Percentiles rank a stretch among this genome's conserved stretches.
phyloP scores from a whole-genome alignment of 2,797 vertebrate genomes.

The Rachycentron canadum region DNA sequence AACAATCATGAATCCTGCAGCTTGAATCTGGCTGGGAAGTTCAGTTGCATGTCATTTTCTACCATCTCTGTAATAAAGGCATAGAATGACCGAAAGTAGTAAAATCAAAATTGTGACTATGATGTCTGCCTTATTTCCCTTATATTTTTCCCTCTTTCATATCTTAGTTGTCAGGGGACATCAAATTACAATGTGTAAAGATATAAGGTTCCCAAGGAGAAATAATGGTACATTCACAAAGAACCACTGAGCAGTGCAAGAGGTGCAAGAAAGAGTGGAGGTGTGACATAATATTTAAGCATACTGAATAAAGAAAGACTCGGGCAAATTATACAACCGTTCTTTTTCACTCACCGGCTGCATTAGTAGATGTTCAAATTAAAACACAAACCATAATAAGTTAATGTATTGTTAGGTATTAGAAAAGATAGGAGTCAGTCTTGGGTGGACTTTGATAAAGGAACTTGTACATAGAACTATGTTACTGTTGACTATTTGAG shows the following conservation, averaged over 20 bases:
- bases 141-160: not conserved
- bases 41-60: not conserved
- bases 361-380: not conserved
- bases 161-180: too few species aligned
- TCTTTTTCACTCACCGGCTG: not conserved
- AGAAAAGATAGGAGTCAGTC: too few species aligned
- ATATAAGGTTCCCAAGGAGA: not conserved
- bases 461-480: not conserved
- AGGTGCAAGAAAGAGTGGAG: not conserved
- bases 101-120: not conserved
- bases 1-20: too few species aligned
- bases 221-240: not conserved
- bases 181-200: not conserved
- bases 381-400: not conserved
- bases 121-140: not conserved
- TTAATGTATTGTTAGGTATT: not conserved
- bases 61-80: not conserved
- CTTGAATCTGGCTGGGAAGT: not conserved
- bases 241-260: not conserved
- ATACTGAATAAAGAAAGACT: not conserved
- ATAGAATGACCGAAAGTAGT: not conserved
- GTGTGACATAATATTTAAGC: not conserved
- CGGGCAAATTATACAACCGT: not conserved
- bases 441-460: not conserved
- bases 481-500: not conserved